Evolutionary conservation across 53 echinoderm and acorn worm genomes (phyloP), one percentile per base, ranked within the genome.

Genomic region (Henricia sp.): DNA sequence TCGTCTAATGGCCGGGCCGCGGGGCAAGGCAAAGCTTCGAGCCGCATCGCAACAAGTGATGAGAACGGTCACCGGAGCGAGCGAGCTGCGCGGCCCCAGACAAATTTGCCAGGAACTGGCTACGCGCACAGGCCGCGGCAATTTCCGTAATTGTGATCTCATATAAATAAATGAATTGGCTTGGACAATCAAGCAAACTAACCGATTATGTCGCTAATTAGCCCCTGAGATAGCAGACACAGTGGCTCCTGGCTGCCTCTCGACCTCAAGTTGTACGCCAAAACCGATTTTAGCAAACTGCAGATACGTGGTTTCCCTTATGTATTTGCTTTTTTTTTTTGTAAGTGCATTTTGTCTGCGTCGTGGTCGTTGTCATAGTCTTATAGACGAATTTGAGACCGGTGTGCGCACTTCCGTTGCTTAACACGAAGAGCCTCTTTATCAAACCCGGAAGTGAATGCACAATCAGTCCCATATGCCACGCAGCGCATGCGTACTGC

Each of bases 101-200:
- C 63, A 70, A 60, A 70, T 26, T 42, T 27, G 37, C 70, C 70
- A 4, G 54, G 48, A 11, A 13, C 26, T 10, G 28, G 55, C 73
- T 42, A 73, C 30, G 52, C 38, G 80, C 80, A 30, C 80, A n/a
- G 58, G 29, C 29, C 64, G 34, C 57, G 63, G 63, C 50, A 80
- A 80, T 80, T 64, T 63, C 80, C 62, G 80, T 80, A 64, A 80
- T 80, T 60, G 62, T 80, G 80, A 80, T 80, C 80, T 80, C 80
- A 80, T 80, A 80, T 63, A 80, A 80, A 64, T 63, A 46, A 80
- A 62, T 80, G 63, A 80, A 80, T 80, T 80, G 80, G 64, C 80
- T 64, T 63, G 64, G 80, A 80, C 80, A 80, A 80, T 80, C 80
- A 80, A 80, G 80, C 80, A 80, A 80, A 80, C 80, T 80, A 80